phyloP scores from a whole-genome alignment of 1,140 invertebrate species.

The Drusus annulatus region DNA sequence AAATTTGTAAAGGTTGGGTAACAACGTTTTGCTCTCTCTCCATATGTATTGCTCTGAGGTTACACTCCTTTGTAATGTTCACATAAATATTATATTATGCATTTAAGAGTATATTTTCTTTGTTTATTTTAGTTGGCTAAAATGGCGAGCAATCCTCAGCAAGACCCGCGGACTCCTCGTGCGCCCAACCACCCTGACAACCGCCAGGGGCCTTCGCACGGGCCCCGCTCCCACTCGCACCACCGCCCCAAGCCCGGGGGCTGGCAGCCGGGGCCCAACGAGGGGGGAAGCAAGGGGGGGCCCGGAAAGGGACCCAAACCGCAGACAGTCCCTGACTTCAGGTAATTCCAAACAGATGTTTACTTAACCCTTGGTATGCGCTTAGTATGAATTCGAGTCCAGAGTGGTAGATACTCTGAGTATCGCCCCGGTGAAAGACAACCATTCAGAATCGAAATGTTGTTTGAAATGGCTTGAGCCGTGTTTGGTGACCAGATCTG shows the following conservation, averaged over 20 bases:
- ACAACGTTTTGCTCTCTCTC: too few relatives aligned
- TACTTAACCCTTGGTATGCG: background rate
- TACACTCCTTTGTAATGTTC: too few relatives aligned
- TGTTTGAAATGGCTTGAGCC: too few relatives aligned
- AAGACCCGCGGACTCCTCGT: background rate
- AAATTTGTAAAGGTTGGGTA: too few relatives aligned
- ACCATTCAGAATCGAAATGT: too few relatives aligned
- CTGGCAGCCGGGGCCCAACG: background rate
- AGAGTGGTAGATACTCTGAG: too few relatives aligned
- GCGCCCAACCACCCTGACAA: background rate
- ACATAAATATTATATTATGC: too few relatives aligned
- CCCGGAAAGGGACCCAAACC: background rate
- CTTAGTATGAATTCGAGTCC: too few relatives aligned
- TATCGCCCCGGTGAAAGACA: too few relatives aligned
- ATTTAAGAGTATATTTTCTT: too few relatives aligned
- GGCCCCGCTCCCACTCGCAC: background rate
- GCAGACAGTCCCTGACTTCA: background rate
- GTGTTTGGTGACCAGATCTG: too few relatives aligned
- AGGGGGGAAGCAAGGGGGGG: background rate
- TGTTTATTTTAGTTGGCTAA: background rate
- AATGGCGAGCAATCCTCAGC: conserved; percentile 18
- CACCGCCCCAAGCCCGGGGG: background rate
- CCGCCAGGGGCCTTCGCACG: background rate
- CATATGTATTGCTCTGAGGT: too few relatives aligned
- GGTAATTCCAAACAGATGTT: background rate